Base-by-base conservation (phyloP, 2,797 vertebrate genomes). In the Odontamblyopus rebecca region DNA sequence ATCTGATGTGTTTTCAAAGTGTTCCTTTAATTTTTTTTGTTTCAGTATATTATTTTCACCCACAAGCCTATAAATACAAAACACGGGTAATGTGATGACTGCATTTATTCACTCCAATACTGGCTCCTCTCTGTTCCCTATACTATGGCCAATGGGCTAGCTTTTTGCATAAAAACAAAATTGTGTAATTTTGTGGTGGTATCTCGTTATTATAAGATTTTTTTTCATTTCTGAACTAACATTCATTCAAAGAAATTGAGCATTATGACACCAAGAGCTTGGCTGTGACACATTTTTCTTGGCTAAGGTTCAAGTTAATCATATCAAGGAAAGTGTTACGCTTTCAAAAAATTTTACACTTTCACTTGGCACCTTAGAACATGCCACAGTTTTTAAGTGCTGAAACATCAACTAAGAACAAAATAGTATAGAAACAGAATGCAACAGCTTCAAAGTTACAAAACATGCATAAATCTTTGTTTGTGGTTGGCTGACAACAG, bases 261-360 rank as follows among this genome's bases (percentile, higher is more conserved):
- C 53, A 56, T 59, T 29, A 59, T 27, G 26, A 9, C 57, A 59
- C 57, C 56, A 59, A 29, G 57, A 59, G 12, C 11, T 12, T 27
- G 69, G 73, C 82, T 85, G 48, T 82, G 78, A 82, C 84, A 85
- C 0, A 16, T 61, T 56, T 75, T 68, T 5, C 18, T 19, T 23
- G 41, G 62, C 27, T 56, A 11, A 19, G 11, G n/a, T 51, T 56
- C 71, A 75, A 71, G 76, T 64, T n/a, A 80, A 56, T 74, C 30
- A 69, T 19, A 71, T 77, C 18, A 71, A 61, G 62, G 11, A 75
- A 69, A 48, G 27, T 71, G 67, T 63, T 72, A 30, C 68, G 50
- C 19, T 54, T 68, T 59, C 9, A 30, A 66, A 72, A 72, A 70
- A 0, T 6, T 60, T 29, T 73, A 64, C 4, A 18, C 54, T 61